Evolutionary conservation across 2,888 invertebrate genomes (phyloP), one percentile per base, ranked within the genome.

Genomic region (Phortica magna): DNA sequence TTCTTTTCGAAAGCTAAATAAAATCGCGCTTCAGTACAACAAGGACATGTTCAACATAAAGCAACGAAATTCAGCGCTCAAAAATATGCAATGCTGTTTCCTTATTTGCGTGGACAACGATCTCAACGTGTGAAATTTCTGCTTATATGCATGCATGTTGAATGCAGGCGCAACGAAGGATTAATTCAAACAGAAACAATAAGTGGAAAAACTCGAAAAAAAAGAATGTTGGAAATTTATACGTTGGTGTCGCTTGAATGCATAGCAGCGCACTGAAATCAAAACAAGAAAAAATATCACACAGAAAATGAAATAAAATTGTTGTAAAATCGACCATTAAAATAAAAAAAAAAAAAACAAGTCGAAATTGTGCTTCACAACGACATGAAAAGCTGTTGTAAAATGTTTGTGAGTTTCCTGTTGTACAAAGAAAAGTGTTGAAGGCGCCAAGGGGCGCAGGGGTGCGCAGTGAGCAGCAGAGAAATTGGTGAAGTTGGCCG

Each of bases 51-150:
- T 31, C 3, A 31, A 31, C 3, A 4, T 31, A 31, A 2, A 31
- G 31, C 31, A 31, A 31, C 31, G 31, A 31, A 31, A 31, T 31
- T 31, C 31, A 4, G 31, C 31, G 3, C 31, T 31, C 31, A 31
- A 31, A 31, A 31, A 4, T 31, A 31, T 31, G 31, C 31, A 31
- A 31, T 31, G 31, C 31, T 31, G 31, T 31, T 31, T 31, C 31
- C 31, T 31, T 31, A 31, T 31, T 31, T 31, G 31, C 1, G 31
- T 1, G 31, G 31, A 31, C 31, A 31, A 31, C 31, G 31, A 31
- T 31, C 31, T 79, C 83, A 82, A 85, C 85, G 85, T 88, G 85
- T 87, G 85, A 85, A 88, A 88, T 85, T 87, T 88, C 88, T 85
- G 85, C 85, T 80, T 85, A 87, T 88, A 87, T 31, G 31, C 31